Conservation (phyloP, 2,113 vertebrate genomes). For the Platichthys flesus region DNA sequence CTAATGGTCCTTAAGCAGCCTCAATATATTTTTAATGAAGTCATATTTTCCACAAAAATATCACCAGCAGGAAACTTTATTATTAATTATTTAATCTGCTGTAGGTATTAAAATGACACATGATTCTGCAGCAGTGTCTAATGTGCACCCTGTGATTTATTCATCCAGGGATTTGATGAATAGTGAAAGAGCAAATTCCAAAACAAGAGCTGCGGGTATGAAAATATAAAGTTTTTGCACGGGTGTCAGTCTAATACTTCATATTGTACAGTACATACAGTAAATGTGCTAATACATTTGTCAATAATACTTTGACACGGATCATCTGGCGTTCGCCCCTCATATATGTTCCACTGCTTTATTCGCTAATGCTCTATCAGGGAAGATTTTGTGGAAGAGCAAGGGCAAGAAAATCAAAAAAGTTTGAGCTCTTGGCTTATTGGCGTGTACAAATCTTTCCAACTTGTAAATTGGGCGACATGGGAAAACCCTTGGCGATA, state of each 20-base stretch:
- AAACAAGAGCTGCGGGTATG: too few species aligned
- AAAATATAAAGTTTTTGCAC: too few species aligned
- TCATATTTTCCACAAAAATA: not conserved
- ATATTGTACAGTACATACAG: not conserved
- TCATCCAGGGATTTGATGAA: slow-evolving; percentile 2
- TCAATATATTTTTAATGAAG: slow-evolving; percentile 38
- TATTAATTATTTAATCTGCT: slow-evolving; percentile 28
- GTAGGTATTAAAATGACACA: slow-evolving; percentile 32
- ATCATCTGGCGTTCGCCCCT: slow-evolving; percentile 14
- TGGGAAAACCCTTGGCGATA: slow-evolving; percentile 80
- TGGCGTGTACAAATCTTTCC: slow-evolving; percentile 65
- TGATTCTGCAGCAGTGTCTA: not conserved
- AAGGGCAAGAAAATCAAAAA: slow-evolving; percentile 61
- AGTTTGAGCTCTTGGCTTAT: slow-evolving; percentile 62
- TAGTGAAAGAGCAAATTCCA: not conserved
- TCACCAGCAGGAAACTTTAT: not conserved
- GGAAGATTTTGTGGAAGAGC: slow-evolving; percentile 36
- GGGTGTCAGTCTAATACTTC: too few species aligned
- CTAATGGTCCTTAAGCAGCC: slow-evolving; percentile 21
- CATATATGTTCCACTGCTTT: not conserved
- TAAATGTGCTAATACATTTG: not conserved
- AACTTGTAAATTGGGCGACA: slow-evolving; percentile 78
- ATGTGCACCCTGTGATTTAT: slow-evolving; percentile 5
- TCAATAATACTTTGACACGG: slow-evolving; percentile 9
- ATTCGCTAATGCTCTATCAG: slow-evolving; percentile 30